Conservation (phyloP, 2,888 invertebrate genomes). For the Polydrusus tereticollis region DNA sequence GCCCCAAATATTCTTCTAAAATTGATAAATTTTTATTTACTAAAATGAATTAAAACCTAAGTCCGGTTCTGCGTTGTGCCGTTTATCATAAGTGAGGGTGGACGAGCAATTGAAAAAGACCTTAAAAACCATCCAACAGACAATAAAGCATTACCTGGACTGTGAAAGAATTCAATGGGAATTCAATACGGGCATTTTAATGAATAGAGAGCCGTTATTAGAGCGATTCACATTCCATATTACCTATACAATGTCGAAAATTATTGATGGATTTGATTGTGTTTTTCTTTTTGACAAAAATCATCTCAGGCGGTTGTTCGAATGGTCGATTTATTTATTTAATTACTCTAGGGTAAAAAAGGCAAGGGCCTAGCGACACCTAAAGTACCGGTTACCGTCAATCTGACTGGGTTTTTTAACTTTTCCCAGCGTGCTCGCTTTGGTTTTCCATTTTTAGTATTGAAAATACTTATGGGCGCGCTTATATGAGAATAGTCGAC, state of each 20-base stretch:
- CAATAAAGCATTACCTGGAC: constrained; percentile 32
- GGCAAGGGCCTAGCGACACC: no score
- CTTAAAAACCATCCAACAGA: constrained; percentile 19
- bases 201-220: constrained; percentile 37
- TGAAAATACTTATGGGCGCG: no score
- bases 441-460: no score
- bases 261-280: constrained; percentile 28
- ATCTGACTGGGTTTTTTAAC: no score
- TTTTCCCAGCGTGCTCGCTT: no score
- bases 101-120: constrained; percentile 19
- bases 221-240: constrained; percentile 25
- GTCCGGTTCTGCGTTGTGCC: not conserved
- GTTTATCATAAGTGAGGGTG: constrained; percentile 26
- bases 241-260: constrained; percentile 25
- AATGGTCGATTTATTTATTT: no score
- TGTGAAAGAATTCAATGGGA: constrained; percentile 38
- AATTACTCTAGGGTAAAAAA: no score
- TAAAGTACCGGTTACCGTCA: no score
- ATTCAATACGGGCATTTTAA: constrained; percentile 38
- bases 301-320: not conserved
- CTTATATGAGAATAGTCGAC: no score
- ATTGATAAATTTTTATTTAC: no score
- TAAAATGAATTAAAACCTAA: no score
- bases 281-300: constrained; percentile 7
- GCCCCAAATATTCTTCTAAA: no score